Base-by-base conservation (phyloP, 2,888 invertebrate species). In the Parapristionchus giblindavisi region DNA sequence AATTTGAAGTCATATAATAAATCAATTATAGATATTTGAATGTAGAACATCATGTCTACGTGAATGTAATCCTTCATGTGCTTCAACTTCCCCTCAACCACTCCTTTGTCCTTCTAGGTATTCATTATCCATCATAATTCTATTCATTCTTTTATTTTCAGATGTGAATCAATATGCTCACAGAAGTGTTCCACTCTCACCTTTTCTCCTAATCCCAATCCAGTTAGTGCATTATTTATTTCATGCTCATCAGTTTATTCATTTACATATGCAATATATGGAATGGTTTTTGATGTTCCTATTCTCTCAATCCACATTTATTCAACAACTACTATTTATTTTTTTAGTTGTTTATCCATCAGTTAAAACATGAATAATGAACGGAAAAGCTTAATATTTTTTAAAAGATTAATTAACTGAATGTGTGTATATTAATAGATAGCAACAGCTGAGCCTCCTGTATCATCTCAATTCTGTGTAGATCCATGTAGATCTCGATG, bases 21-120 rank as follows among this genome's bases (percentile, higher is more conserved):
- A 14, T 2, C 2, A 11, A 38, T 32, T 51, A 8, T 11, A 73
- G 73, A 43, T 48, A 2, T 73, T 73, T 51, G 73, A 73, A 61
- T 73, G 73, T 27, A 73, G 60, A 1, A 51, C 73, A 8, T 51
- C 60, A 34, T 73, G 73, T 51, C 60, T 73, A 27, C 73, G 73
- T 17, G 60, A 38, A 14, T 73, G 73, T 24, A 61, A 36, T 11
- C 73, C 73, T 8, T 36, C 73, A 2, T 73, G 73, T 21, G 73
- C 73, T 0, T 40, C 58, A 1, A 27, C 73, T 27, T 60, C 73
- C 17, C 73, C 60, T 8, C 73, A 73, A 11, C 73, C 73, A 34
- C 32, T 73, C 32, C 60, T 32, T 4, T 73, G 73, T 21, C 73
- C 73, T 29, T 27, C 73, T 36, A 71, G 56, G 70, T 70, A 27